These are phyloP conservation scores for Montipora capitata DNA, from an alignment of 92 coral and sea anemone genomes.

Conservation along the genomic window DNA sequence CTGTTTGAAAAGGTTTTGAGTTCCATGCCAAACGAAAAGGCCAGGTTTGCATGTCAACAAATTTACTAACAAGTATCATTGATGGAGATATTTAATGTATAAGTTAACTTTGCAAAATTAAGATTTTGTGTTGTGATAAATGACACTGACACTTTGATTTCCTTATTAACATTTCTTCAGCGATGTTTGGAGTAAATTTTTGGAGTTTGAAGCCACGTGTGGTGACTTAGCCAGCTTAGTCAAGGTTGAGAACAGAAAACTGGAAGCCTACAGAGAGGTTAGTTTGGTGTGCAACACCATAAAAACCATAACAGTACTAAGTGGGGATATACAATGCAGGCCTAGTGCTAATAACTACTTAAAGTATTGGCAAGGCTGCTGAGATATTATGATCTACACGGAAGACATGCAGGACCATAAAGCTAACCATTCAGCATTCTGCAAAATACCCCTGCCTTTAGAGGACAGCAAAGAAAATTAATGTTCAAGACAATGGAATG, in stretches of 20 bases:
- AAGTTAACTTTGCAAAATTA: neutral
- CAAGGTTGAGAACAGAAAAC: constrained; percentile 95
- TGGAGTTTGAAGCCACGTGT: constrained; percentile 94
- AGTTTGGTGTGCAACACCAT: neutral
- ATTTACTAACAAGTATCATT: neutral
- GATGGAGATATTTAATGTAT: neutral
- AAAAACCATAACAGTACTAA: too few species aligned
- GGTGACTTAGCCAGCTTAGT: constrained; percentile 95
- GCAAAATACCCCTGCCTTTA: too few species aligned
- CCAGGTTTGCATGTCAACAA: constrained; percentile 71
- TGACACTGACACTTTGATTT: neutral
- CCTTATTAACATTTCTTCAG: constrained; percentile 38
- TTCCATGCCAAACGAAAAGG: constrained; percentile 96
- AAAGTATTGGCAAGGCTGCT: too few species aligned
- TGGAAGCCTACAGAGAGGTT: constrained; percentile 91
- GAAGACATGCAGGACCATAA: too few species aligned
- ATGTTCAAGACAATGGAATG: too few species aligned
- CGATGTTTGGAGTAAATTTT: constrained; percentile 90
- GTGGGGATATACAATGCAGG: too few species aligned
- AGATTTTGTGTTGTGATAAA: neutral
- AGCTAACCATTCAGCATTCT: too few species aligned
- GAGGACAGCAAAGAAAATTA: too few species aligned
- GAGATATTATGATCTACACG: too few species aligned
- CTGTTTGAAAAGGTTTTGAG: constrained; percentile 94
- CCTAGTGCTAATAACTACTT: too few species aligned